Conservation (phyloP, 2,113 vertebrate genomes). For the Gymnobelideus leadbeateri region DNA sequence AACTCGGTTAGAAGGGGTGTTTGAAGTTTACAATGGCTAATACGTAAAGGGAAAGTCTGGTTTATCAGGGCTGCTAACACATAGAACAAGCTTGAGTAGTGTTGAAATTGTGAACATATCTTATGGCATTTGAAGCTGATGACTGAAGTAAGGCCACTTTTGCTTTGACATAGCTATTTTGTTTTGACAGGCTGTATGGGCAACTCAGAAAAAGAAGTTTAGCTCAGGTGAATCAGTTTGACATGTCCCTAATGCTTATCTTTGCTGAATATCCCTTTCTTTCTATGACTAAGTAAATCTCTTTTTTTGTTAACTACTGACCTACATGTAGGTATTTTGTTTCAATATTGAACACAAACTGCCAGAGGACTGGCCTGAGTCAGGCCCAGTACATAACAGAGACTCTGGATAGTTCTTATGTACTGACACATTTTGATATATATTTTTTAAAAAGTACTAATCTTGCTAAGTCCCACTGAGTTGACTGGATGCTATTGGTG, state of each 20-base stretch:
- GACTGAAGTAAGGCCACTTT: neutral
- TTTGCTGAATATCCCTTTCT: neutral
- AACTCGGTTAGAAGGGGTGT: neutral
- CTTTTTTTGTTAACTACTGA: neutral
- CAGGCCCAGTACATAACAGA: neutral
- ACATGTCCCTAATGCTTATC: neutral
- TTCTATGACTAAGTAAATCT: neutral
- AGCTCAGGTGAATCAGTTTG: neutral
- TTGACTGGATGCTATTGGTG: neutral
- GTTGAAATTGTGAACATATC: neutral
- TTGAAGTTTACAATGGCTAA: neutral
- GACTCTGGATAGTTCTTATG: no score
- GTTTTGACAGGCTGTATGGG: neutral
- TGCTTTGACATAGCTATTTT: neutral
- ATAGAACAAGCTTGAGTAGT: neutral
- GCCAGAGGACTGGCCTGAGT: neutral
- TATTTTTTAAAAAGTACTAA: neutral
- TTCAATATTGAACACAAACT: neutral
- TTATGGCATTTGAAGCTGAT: neutral
- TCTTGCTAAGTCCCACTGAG: neutral
- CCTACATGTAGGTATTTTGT: neutral
- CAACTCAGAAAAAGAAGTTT: neutral
- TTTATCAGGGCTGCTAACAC: neutral
- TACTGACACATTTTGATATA: neutral
- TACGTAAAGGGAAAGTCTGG: neutral